Evolutionary conservation across 1,140 invertebrate genomes (phyloP), one percentile per base, ranked within the genome.

Genomic region (Philopotamus ludificatus): DNA sequence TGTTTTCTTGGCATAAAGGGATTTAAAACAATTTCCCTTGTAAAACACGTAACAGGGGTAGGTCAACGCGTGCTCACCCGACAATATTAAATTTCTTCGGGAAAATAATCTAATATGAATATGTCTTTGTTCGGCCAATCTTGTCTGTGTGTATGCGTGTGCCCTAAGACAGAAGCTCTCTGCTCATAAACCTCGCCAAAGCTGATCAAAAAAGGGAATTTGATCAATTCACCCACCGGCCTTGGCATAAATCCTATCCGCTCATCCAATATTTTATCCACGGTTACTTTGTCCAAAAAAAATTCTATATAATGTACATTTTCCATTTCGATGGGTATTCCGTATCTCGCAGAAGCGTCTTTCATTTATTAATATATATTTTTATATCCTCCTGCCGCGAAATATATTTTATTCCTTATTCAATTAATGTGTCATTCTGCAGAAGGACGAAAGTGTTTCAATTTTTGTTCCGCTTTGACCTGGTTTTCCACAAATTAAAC

Each of bases 241-340:
- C 21, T 49, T 49, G 47, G 47, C 47, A 49, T 49, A 49, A 49
- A 49, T 49, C 47, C 47, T 49, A 10, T 2, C 20, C 20, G n/a
- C 15, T 18, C 21, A 15, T 49, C n/a, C 47, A 9, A 49, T 21
- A 49, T 49, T 49, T 49, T 49, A 49, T 49, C 47, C 21, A 9
- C 47, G n/a, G 47, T 49, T 49, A 49, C 47, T 18, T 49, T 18
- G 28, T 34, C 28, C 4, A 34, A n/a, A n/a, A n/a, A n/a, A 34
- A 4, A 34, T 34, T 34, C 28, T 34, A 12, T 34, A 34, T 34
- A 34, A 34, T 34, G 12, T 34, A 34, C 4, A 12, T 34, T 34
- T 12, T 34, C 12, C 28, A 34, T 34, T 34, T 34, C 28, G 12
- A 34, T 34, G 12, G 28, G 28, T 34, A 34, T 34, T 7, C 28